Evolutionary conservation across 2,113 vertebrate species (phyloP).

Genomic region (Nycticebus coucang): DNA sequence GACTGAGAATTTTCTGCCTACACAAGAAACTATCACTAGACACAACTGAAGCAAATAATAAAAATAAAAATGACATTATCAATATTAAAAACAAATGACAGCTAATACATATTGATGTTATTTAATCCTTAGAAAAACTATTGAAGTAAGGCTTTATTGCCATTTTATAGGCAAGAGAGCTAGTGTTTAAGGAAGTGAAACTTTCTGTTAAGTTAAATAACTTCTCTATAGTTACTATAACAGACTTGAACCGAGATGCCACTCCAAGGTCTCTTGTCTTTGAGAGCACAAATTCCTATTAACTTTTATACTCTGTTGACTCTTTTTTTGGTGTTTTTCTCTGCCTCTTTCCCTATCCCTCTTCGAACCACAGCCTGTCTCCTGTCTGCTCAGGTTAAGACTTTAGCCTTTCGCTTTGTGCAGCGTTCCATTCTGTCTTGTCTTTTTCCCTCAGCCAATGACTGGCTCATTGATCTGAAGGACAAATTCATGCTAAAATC

Average conservation of each 20-base stretch:
- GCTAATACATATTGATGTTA: not conserved
- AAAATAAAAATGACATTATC: not conserved
- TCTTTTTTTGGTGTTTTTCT: not conserved
- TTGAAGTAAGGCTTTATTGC: not conserved
- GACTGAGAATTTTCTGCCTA: not conserved
- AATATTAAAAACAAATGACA: not conserved
- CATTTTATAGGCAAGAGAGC: not conserved
- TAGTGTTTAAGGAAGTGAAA: not conserved
- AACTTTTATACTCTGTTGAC: not conserved
- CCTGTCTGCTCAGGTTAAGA: not conserved
- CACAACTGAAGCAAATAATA: not conserved
- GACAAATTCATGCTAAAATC: slow-evolving; percentile 3
- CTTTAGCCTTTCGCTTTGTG: not conserved
- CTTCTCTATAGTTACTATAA: not conserved
- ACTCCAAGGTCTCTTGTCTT: not conserved
- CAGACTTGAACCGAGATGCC: not conserved
- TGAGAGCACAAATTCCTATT: not conserved
- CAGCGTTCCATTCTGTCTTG: not conserved
- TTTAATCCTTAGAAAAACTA: not conserved
- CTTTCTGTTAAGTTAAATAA: not conserved
- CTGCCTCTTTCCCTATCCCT: not conserved
- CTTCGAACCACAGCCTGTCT: not conserved
- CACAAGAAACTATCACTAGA: not conserved
- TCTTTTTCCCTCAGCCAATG: not conserved
- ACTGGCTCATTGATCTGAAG: not conserved